phyloP scores from a whole-genome alignment of 2,797 vertebrate species.

The Poeciliopsis infans region DNA sequence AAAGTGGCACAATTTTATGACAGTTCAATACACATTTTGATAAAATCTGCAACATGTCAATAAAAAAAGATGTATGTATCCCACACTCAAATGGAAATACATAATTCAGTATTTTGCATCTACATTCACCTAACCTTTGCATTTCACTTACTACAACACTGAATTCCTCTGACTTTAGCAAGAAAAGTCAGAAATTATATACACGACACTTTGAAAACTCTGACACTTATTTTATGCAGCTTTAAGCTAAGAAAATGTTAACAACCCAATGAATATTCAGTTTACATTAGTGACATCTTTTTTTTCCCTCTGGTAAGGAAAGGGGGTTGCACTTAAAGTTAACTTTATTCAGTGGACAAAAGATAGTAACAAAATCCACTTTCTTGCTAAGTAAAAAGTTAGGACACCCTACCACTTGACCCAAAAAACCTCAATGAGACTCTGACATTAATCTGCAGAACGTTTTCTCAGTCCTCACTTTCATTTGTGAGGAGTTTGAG shows the following conservation, averaged over 20 bases:
- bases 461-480: neutral
- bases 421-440: neutral
- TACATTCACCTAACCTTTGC: neutral
- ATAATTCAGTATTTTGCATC: neutral
- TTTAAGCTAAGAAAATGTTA: neutral
- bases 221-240: neutral
- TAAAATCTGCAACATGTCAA: neutral
- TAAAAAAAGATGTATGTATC: neutral
- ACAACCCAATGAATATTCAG: neutral
- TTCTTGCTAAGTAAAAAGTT: neutral
- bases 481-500: neutral
- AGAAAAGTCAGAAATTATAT: neutral
- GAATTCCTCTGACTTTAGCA: neutral
- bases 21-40: neutral
- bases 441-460: neutral
- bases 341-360: neutral
- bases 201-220: neutral
- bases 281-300: neutral
- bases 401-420: neutral
- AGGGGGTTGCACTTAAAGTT: neutral
- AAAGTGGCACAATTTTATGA: neutral
- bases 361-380: neutral
- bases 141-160: neutral
- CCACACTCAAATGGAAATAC: neutral
- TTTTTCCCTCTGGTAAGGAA: neutral